phyloP scores from a whole-genome alignment of 2,888 invertebrate genomes.

The Amblyjoppa fuscipennis region DNA sequence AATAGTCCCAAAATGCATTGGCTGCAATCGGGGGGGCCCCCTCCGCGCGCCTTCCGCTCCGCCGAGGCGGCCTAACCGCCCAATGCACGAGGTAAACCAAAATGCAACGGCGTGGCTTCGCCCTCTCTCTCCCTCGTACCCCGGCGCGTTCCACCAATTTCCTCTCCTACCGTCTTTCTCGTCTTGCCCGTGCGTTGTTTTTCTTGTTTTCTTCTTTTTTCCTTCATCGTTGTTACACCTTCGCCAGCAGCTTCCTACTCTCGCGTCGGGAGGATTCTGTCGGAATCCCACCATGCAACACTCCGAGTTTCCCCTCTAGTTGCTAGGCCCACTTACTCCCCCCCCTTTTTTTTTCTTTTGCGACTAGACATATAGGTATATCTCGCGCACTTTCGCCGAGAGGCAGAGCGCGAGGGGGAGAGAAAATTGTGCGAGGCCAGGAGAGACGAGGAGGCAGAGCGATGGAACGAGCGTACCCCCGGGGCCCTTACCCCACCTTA shows the following conservation, averaged over 20 bases:
- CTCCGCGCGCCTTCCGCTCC: conserved; percentile 60
- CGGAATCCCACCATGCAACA: conserved; percentile 30
- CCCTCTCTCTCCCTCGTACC: conserved; percentile 13
- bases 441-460: conserved; percentile 15
- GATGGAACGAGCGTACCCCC: conserved; percentile 67
- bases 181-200: neutral
- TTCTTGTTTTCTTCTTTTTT: neutral
- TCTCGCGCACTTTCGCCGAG: conserved; percentile 43
- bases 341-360: conserved; percentile 68
- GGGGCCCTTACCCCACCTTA: conserved; percentile 78
- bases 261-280: conserved; percentile 12
- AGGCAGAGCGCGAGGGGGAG: conserved; percentile 4
- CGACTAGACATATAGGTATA: conserved; percentile 75
- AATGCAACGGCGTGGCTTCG: conserved; percentile 61
- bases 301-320: conserved; percentile 77
- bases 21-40: conserved; percentile 32
- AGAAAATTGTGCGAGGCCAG: conserved; percentile 6
- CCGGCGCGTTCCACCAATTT: conserved; percentile 7
- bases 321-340: conserved; percentile 82
- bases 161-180: conserved; percentile 9
- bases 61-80: conserved; percentile 74
- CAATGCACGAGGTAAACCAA: conserved; percentile 70
- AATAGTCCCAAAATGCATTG: conserved; percentile 84
- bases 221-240: conserved; percentile 7
- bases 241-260: conserved; percentile 41